Evolutionary conservation across 1,140 invertebrate genomes (phyloP).

Genomic region (Tyrophagus putrescentiae): DNA sequence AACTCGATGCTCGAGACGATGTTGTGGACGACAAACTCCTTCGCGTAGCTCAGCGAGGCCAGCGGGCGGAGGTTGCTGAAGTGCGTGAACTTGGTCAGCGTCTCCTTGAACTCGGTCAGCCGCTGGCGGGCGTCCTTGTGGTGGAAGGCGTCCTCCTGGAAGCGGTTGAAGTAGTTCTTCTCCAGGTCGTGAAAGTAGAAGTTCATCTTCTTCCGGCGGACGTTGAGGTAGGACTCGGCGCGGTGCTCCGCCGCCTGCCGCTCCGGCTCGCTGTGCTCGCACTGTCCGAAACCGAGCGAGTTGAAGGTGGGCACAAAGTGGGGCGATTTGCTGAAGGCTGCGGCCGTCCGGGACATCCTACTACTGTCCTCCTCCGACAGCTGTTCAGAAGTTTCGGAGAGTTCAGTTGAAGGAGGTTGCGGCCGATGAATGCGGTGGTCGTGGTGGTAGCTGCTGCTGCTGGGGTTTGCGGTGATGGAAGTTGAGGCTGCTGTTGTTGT

Average conservation of each 20-base stretch:
- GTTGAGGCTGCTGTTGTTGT: not conserved
- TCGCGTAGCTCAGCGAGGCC: slow-evolving; percentile 76
- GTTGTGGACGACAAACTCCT: slow-evolving; percentile 72
- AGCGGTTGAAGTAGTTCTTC: slow-evolving; percentile 61
- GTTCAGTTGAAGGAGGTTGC: not conserved
- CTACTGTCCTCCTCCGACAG: not conserved
- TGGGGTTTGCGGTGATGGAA: no score
- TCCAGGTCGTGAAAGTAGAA: slow-evolving; percentile 80
- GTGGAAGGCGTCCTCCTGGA: slow-evolving; percentile 26
- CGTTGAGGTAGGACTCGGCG: slow-evolving; percentile 25
- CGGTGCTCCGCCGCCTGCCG: slow-evolving; percentile 20
- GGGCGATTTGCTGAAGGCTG: not conserved
- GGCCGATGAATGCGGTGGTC: no score
- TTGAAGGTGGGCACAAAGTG: slow-evolving; percentile 11
- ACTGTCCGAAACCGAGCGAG: not conserved
- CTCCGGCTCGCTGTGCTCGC: not conserved
- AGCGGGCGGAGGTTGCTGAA: slow-evolving; percentile 62
- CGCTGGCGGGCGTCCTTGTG: slow-evolving; percentile 32
- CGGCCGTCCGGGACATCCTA: not conserved
- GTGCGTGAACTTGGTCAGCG: slow-evolving; percentile 71
- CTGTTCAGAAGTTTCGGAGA: not conserved
- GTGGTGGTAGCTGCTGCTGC: no score
- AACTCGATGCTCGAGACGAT: slow-evolving; percentile 93
- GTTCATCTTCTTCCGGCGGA: slow-evolving; percentile 56
- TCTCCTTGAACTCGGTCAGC: slow-evolving; percentile 65